Evolutionary conservation across 2,888 invertebrate species (phyloP).

Genomic region (Xestia rhomboidea): DNA sequence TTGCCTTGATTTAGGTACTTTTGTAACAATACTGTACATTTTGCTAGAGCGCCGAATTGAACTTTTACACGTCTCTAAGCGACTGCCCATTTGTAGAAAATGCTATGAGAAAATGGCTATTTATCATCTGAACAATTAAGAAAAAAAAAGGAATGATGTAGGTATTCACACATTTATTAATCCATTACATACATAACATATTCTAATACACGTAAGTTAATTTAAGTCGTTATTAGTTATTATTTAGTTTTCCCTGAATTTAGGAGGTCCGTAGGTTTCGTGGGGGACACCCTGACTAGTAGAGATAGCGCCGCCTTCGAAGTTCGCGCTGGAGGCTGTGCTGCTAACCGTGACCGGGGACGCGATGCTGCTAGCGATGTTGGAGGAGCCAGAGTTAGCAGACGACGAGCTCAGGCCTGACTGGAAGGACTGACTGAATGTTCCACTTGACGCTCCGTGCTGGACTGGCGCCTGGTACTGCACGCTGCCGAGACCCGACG

Average conservation of each 20-base stretch:
- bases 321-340: conserved; percentile 66
- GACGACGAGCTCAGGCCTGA: conserved; percentile 13
- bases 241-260: conserved; percentile 76
- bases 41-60: background rate
- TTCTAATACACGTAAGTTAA: conserved; percentile 50
- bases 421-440: conserved; percentile 35
- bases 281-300: conserved; percentile 87
- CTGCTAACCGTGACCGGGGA: conserved; percentile 62
- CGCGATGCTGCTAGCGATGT: conserved; percentile 50
- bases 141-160: background rate
- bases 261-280: conserved; percentile 85
- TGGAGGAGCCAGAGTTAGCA: conserved; percentile 36
- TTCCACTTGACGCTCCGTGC: conserved; percentile 21
- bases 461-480: conserved; percentile 51
- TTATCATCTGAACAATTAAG: background rate
- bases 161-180: conserved; percentile 57
- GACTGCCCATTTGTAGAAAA: background rate
- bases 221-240: conserved; percentile 39
- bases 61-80: background rate
- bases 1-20: background rate
- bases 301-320: conserved; percentile 73
- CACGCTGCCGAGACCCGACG: conserved; percentile 37
- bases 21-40: background rate
- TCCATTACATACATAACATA: conserved; percentile 42
- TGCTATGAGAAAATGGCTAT: background rate